Conservation (phyloP, 2,113 vertebrate genomes). For the Toxostoma redivivum region DNA sequence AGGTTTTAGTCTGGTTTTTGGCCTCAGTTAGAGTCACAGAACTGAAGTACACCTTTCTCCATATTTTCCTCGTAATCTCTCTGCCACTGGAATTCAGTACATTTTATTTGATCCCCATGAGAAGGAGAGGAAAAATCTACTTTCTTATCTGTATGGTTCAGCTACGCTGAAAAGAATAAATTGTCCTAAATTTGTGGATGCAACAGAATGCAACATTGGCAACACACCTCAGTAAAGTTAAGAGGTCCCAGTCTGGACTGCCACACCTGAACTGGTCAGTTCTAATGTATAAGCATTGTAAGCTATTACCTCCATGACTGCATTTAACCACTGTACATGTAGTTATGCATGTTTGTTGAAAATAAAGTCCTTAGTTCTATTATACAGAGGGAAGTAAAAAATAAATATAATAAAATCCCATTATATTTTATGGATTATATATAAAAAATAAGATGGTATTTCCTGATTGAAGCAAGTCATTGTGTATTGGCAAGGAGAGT, state of each 20-base stretch:
- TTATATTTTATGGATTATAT: not conserved
- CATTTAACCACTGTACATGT: not conserved
- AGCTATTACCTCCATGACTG: not conserved
- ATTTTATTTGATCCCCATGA: not conserved
- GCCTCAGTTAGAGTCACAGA: not conserved
- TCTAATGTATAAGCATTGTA: not conserved
- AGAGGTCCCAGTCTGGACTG: not conserved
- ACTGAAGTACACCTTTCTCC: not conserved
- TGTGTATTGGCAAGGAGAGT: not conserved
- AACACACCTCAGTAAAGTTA: not conserved
- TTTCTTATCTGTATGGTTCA: not conserved
- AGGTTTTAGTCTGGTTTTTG: not conserved
- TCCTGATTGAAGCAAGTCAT: not conserved
- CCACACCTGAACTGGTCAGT: not conserved
- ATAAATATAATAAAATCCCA: not conserved
- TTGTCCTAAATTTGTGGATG: not conserved
- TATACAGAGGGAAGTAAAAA: not conserved
- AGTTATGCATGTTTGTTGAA: not conserved
- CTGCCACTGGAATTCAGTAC: not conserved
- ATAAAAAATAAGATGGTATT: not conserved
- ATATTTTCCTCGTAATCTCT: accelerated
- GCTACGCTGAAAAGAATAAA: not conserved
- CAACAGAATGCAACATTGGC: not conserved
- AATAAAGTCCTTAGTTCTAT: not conserved
- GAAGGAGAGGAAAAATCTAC: not conserved